phyloP scores from a whole-genome alignment of 2,888 invertebrate species.

The Drosophila sordidula region DNA sequence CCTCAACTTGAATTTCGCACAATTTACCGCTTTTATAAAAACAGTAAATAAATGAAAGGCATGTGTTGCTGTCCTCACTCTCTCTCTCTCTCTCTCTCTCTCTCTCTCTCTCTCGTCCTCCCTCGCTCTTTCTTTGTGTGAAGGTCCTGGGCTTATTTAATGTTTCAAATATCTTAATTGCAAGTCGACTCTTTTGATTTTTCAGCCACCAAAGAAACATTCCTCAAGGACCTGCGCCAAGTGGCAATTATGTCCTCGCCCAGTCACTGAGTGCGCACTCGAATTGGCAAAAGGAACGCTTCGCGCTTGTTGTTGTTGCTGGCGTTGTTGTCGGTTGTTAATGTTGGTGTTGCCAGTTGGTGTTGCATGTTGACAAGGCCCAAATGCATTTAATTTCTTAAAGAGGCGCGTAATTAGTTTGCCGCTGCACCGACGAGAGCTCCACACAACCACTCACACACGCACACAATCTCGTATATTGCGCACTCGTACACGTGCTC shows the following conservation, averaged over 20 bases:
- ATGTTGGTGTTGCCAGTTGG: conserved; percentile 39
- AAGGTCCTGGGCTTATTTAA: conserved; percentile 36
- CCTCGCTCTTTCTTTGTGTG: neutral
- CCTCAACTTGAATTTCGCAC: conserved; percentile 8
- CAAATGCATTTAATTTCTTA: conserved; percentile 80
- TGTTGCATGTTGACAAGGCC: conserved; percentile 68
- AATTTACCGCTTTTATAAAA: conserved; percentile 37
- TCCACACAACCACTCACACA: conserved; percentile 11
- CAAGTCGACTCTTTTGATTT: conserved; percentile 67
- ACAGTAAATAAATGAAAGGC: conserved; percentile 40
- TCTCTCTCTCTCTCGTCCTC: neutral
- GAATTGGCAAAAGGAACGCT: conserved; percentile 51
- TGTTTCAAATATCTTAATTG: conserved; percentile 69
- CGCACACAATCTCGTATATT: neutral
- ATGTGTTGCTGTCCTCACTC: neutral
- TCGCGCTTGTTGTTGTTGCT: conserved; percentile 17
- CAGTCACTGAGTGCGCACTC: conserved; percentile 53
- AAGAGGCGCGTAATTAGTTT: conserved; percentile 78
- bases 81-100: neutral
- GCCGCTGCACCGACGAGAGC: conserved; percentile 51
- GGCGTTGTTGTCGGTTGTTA: conserved; percentile 11
- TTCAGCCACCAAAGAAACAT: conserved; percentile 53
- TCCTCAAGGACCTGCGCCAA: conserved; percentile 58
- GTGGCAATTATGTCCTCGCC: conserved; percentile 73
- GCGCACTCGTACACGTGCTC: conserved; percentile 17